Percentiles rank a stretch among this genome's conserved stretches.
phyloP scores from a whole-genome alignment of 2,797 vertebrate genomes.

The Myotis pilosus region DNA sequence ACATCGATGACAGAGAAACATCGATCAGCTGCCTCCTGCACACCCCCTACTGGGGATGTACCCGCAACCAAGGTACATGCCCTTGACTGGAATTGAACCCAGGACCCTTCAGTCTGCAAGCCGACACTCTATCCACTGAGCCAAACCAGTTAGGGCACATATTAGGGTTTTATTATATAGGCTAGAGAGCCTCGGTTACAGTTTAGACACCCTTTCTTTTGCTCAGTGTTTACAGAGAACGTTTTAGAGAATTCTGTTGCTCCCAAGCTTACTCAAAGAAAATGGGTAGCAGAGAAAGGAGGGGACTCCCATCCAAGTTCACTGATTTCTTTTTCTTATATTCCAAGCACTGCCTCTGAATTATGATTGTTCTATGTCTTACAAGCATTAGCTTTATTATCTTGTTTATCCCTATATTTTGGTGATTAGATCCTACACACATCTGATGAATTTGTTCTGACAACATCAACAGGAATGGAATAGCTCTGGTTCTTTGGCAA shows the following conservation, averaged over 20 bases:
- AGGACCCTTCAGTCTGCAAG: too few relatives aligned
- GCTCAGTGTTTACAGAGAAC: neutral
- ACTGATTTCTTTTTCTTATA: neutral
- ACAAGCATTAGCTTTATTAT: constrained; percentile 1
- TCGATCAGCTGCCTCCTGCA: too few relatives aligned
- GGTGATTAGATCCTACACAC: constrained; percentile 60
- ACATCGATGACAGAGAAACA: too few relatives aligned
- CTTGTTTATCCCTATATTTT: neutral
- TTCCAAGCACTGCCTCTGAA: neutral
- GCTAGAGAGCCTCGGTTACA: neutral
- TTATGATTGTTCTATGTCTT: constrained; percentile 56
- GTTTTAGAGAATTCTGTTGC: neutral
- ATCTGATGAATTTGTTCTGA: constrained; percentile 56
- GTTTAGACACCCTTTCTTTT: neutral
- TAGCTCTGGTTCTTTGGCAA: constrained; percentile 70
- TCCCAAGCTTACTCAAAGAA: neutral
- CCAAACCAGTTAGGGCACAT: too few relatives aligned
- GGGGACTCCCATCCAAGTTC: neutral
- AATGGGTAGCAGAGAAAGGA: neutral
- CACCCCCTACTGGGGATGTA: too few relatives aligned
- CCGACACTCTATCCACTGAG: too few relatives aligned
- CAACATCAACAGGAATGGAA: constrained; percentile 64
- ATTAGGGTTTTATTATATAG: too few relatives aligned
- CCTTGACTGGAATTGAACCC: too few relatives aligned
- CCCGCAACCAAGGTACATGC: too few relatives aligned